Evolutionary conservation across 2,113 vertebrate species (phyloP).

Genomic region (Scatophagus argus): DNA sequence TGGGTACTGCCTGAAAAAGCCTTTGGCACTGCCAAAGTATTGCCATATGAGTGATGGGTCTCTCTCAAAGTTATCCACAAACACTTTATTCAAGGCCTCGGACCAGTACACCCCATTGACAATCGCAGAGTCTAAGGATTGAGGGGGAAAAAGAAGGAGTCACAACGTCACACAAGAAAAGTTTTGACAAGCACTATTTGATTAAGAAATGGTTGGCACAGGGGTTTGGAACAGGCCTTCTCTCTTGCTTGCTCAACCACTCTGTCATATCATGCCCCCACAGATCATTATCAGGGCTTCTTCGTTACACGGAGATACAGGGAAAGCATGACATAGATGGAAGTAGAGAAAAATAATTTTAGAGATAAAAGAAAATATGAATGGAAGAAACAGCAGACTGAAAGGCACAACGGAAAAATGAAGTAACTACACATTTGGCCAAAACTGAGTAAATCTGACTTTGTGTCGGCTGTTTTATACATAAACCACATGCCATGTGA

Average conservation of each 20-base stretch:
- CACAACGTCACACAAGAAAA: not conserved
- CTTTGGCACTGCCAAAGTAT: constrained; percentile 98
- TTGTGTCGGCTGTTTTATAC: not conserved
- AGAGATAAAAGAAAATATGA: constrained; percentile 1
- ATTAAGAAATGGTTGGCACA: constrained; percentile 1
- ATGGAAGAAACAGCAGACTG: not conserved
- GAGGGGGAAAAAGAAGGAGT: not conserved
- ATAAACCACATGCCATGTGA: not conserved
- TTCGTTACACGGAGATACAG: constrained; percentile 35
- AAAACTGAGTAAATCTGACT: not conserved
- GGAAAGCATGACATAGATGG: constrained; percentile 18
- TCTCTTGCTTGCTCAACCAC: constrained; percentile 26
- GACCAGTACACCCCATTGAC: constrained; percentile 99
- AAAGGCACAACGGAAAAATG: constrained; percentile 1
- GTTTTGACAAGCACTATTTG: not conserved
- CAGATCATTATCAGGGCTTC: constrained; percentile 30
- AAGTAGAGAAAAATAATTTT: constrained; percentile 5
- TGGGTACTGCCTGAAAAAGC: constrained; percentile 98
- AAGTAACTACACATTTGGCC: not conserved
- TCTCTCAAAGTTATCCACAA: constrained; percentile 97
- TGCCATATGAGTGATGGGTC: constrained; percentile 99
- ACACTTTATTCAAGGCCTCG: constrained; percentile 98
- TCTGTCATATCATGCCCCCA: constrained; percentile 17
- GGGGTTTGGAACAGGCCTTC: constrained; percentile 3
- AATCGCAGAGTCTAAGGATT: constrained; percentile 91